Conservation (phyloP, 2,113 vertebrate genomes). For the Taxidea taxus region DNA sequence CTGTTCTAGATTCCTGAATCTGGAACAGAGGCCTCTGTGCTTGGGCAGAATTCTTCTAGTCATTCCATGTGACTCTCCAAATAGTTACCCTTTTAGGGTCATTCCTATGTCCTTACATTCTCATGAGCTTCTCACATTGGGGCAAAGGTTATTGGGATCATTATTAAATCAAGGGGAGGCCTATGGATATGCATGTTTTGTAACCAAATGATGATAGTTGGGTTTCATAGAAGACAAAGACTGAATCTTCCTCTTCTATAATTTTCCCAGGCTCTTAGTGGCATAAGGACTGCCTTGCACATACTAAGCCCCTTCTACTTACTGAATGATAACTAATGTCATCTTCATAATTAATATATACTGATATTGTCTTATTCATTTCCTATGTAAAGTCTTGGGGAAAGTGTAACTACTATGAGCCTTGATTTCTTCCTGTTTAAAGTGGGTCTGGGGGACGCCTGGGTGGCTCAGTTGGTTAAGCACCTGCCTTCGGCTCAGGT, state of each 20-base stretch:
- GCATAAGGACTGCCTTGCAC: neutral
- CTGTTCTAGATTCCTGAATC: no score
- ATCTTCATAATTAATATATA: no score
- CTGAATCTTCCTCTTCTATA: neutral
- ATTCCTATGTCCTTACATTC: no score
- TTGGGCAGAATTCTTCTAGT: neutral
- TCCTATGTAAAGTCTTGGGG: neutral
- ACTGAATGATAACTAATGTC: neutral
- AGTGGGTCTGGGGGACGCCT: neutral
- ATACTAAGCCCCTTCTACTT: neutral
- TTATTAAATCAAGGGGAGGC: neutral
- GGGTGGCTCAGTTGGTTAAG: no score
- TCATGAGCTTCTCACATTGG: neutral
- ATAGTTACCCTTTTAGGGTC: neutral
- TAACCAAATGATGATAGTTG: neutral
- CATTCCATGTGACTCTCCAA: neutral
- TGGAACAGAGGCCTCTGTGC: neutral
- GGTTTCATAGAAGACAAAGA: neutral
- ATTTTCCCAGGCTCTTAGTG: neutral
- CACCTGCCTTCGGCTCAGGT: no score
- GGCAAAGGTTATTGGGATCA: neutral
- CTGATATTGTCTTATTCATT: neutral
- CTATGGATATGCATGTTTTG: neutral
- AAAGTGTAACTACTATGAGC: neutral
- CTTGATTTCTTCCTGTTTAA: neutral